Base-by-base conservation (phyloP, 2,113 vertebrate genomes). In the Hydrolagus affinis region DNA sequence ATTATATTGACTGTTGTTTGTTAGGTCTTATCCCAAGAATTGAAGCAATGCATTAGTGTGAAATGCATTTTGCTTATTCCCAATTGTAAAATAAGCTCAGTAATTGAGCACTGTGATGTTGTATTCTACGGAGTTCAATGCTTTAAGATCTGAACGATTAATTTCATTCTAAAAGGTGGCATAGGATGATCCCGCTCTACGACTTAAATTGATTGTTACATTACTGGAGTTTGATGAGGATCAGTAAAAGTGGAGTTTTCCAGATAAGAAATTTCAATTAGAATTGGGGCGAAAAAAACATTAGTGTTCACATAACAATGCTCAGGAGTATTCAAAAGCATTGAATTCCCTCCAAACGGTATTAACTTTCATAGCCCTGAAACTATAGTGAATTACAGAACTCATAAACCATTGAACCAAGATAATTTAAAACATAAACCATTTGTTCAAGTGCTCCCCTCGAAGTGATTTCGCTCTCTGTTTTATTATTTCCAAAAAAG, bases 401-500 rank as follows among this genome's bases (percentile, higher is more conserved):
- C 19, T 28, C 30, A 72, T 28, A 28, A 72, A 72, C 25, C 70
- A 72, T 8, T 14, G 25, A 72, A 44, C 73, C 9, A 68, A 17
- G 78, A 83, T 83, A 83, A 83, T 30, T 9, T 66, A 62, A 80
- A 60, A 83, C 66, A 66, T 83, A 66, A 25, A 44, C 44, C 44
- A 83, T 83, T 32, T 83, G 77, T 66, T 83, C 62, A 83, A 83
- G 17, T 83, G 78, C 66, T 83, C 78, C 78, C 78, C 28, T 8
- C 28, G 15, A 83, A 83, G 23, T 68, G 78, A 75, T 44, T 23
- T 83, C 15, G 66, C 66, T 83, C 78, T 21, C n/a, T 30, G 25
- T 83, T 60, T 60, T 30, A 62, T 64, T 23, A 80, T 64, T 80
- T 57, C 77, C 77, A 80, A 21, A 19, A n/a, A 19, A 28, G 77